Base-by-base conservation (phyloP, 2,113 vertebrate species). In the Otis tarda region DNA sequence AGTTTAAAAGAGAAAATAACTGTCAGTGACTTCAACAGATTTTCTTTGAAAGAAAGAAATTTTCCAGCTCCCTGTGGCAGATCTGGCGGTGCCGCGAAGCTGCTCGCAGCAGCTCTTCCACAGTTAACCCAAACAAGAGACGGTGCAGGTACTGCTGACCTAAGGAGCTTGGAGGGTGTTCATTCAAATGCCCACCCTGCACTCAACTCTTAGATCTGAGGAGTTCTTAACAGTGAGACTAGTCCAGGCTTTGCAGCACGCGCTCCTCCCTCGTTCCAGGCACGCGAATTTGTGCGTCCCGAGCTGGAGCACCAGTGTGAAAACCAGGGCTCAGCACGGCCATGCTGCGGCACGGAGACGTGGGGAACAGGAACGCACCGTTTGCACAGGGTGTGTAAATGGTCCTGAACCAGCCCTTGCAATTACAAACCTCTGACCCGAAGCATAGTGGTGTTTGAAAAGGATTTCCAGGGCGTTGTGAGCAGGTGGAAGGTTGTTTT, bases 81-180 rank as follows among this genome's bases (percentile, higher is more conserved):
- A 39, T 19, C 25, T 75, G 83, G 37, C 81, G 60, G 70, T 5
- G 56, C 31, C 10, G 2, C 4, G 30, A 13, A 33, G 1, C 20
- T 4, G 25, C 4, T 30, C 9, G 2, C 9, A 14, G 52, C 56
- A 57, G 10, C 2, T 3, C 12, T 56, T 47, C 7, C 15, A 5
- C 7, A 2, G 21, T 50, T 30, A 47, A 31, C 45, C 53, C 52
- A 8, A 7, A 30, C 8, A 4, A 16, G 39, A 9, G 13, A 5
- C 1, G 8, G 14, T 20, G 14, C 25, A 35, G 49, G 21, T n/a
- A 10, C 21, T 6, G 10, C 12, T 64, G 81, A 9, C 12, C 33
- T 12, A 0, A 1, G 1, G 14, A 12, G 4, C 0, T 3, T 1
- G 28, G 28, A 7, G 63, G 35, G 2, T 43, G 16, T 22, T 5